Evolutionary conservation across 2,888 invertebrate genomes (phyloP).

Genomic region (Apamea sordens): DNA sequence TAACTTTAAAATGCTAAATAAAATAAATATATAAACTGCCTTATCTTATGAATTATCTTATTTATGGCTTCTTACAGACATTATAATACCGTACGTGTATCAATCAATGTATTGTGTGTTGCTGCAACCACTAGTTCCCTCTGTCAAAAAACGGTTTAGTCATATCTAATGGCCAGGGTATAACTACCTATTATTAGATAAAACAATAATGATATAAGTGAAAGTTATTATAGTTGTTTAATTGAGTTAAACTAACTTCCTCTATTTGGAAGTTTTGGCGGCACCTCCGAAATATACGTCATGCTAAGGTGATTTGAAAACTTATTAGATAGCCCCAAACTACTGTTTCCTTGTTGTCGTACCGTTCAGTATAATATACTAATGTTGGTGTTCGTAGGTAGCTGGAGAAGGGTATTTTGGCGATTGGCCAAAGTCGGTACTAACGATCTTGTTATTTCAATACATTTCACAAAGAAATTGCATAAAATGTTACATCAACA

Average conservation of each 20-base stretch:
- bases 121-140: too few relatives aligned
- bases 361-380: neutral
- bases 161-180: too few relatives aligned
- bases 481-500: neutral
- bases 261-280: conserved; percentile 16
- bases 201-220: conserved; percentile 13
- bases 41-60: too few relatives aligned
- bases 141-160: too few relatives aligned
- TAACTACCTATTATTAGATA: neutral
- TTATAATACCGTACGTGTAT: too few relatives aligned
- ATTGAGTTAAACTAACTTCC: conserved; percentile 27
- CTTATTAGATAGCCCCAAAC: conserved; percentile 1
- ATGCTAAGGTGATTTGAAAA: neutral
- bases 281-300: conserved; percentile 6
- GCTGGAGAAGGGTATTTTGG: neutral
- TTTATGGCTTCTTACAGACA: too few relatives aligned
- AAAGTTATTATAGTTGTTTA: conserved; percentile 24
- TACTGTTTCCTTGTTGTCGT: neutral
- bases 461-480: neutral
- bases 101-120: too few relatives aligned
- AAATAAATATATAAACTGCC: too few relatives aligned
- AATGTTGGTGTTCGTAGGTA: neutral
- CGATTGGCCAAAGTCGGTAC: neutral
- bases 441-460: neutral
- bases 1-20: too few relatives aligned